A percentile compares a stretch with the other conserved stretches of the same genome.
Evolutionary conservation across 92 coral and sea anemone species (phyloP).

Genomic region (Parazoanthus swiftii): DNA sequence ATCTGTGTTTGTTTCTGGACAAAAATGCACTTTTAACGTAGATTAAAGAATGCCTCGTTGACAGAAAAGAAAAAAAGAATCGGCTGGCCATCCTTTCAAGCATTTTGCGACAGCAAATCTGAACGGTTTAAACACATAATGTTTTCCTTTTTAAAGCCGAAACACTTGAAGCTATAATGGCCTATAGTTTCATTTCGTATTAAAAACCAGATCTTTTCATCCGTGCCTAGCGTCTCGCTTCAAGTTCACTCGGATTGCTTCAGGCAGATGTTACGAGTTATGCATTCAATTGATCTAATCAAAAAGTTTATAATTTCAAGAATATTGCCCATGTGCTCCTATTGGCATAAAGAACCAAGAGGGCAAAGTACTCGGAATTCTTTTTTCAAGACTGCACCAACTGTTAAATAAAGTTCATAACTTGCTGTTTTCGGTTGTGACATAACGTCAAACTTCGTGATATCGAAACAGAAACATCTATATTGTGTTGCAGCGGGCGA

Average conservation of each 20-base stretch:
- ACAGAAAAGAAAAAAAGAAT: not conserved
- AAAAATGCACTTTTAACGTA: slow-evolving; percentile 7
- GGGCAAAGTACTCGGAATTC: too few species aligned
- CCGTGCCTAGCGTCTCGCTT: not conserved
- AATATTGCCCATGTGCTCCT: not conserved
- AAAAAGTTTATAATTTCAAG: not conserved
- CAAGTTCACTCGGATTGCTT: not conserved
- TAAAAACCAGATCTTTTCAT: too few species aligned
- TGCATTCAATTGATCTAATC: not conserved
- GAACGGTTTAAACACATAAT: slow-evolving; percentile 25
- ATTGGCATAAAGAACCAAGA: not conserved
- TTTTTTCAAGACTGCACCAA: not conserved
- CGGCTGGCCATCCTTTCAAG: not conserved
- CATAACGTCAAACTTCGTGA: not conserved
- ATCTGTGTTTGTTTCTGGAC: slow-evolving; percentile 25
- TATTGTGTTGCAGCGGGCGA: too few species aligned
- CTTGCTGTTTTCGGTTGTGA: not conserved
- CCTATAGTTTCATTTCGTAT: too few species aligned
- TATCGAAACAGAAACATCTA: not conserved
- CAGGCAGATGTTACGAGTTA: not conserved
- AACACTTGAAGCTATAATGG: too few species aligned
- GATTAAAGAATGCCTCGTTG: not conserved
- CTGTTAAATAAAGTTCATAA: not conserved
- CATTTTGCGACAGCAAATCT: not conserved
- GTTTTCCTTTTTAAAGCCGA: slow-evolving; percentile 8